Evolutionary conservation across 2,797 vertebrate species (phyloP).

Genomic region (Cottoperca gobio): DNA sequence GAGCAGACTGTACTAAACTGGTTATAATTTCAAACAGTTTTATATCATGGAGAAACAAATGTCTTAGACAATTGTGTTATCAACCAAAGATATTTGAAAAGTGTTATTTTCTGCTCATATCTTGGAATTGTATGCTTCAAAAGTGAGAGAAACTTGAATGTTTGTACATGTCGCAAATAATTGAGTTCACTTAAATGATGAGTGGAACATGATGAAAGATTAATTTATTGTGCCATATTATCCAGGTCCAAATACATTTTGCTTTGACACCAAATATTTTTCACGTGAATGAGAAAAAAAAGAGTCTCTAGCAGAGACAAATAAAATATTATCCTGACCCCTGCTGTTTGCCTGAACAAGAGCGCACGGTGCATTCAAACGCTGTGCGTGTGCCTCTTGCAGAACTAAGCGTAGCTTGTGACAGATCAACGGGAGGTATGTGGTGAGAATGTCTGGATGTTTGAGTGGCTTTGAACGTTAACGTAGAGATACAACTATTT

Average conservation of each 20-base stretch:
- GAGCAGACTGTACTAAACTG: not conserved
- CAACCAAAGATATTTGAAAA: constrained; percentile 48
- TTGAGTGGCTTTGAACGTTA: constrained; percentile 6
- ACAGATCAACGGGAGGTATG: constrained; percentile 10
- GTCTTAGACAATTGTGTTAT: not conserved
- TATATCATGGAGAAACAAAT: not conserved
- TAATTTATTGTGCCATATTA: constrained; percentile 6
- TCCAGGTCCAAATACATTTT: constrained; percentile 12
- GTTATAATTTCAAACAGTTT: not conserved
- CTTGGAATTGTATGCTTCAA: not conserved
- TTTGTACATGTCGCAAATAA: constrained; percentile 1
- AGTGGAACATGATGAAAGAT: not conserved
- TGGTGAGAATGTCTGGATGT: constrained; percentile 6
- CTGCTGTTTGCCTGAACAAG: constrained; percentile 27
- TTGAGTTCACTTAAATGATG: constrained; percentile 18
- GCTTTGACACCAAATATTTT: constrained; percentile 31
- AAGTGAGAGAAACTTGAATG: not conserved
- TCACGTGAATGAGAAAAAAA: constrained; percentile 4
- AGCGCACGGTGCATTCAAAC: not conserved
- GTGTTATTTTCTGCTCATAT: not conserved
- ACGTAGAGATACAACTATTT: constrained; percentile 15
- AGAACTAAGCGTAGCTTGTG: constrained; percentile 3
- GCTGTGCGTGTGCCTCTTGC: constrained; percentile 3
- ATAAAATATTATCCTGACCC: not conserved
- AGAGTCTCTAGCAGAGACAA: constrained; percentile 5